Evolutionary conservation across 2,797 vertebrate genomes (phyloP).

Genomic region (Siniperca obscura): DNA sequence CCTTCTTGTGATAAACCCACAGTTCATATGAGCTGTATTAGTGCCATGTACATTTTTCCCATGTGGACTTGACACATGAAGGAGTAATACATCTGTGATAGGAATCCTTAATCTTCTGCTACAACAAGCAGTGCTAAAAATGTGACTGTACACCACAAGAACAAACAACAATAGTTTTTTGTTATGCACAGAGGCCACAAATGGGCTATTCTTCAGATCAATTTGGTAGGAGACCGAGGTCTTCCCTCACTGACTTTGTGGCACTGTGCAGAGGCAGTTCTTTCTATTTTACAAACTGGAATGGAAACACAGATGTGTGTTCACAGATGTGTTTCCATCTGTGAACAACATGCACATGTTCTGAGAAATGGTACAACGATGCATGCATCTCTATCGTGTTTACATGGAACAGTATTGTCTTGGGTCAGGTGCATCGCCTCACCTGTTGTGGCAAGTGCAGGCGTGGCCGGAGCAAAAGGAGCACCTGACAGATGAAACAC

Average conservation of each 20-base stretch:
- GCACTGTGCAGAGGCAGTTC: background rate
- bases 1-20: background rate
- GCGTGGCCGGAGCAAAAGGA: constrained; percentile 6
- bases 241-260: constrained; percentile 5
- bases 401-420: background rate
- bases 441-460: constrained; percentile 49
- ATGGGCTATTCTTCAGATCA: constrained; percentile 32
- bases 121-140: background rate
- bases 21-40: background rate
- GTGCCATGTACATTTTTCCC: background rate
- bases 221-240: background rate
- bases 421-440: background rate
- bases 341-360: background rate
- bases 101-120: background rate
- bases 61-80: background rate
- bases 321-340: background rate
- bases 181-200: constrained; percentile 35
- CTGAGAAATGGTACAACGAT: background rate
- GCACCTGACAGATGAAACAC: constrained; percentile 28
- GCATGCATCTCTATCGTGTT: background rate
- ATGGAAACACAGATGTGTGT: background rate
- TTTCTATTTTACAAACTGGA: background rate
- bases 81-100: background rate
- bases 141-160: background rate
- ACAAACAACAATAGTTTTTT: constrained; percentile 38